Evolutionary conservation across 2,888 invertebrate genomes (phyloP).

Genomic region (Eledona agricola): DNA sequence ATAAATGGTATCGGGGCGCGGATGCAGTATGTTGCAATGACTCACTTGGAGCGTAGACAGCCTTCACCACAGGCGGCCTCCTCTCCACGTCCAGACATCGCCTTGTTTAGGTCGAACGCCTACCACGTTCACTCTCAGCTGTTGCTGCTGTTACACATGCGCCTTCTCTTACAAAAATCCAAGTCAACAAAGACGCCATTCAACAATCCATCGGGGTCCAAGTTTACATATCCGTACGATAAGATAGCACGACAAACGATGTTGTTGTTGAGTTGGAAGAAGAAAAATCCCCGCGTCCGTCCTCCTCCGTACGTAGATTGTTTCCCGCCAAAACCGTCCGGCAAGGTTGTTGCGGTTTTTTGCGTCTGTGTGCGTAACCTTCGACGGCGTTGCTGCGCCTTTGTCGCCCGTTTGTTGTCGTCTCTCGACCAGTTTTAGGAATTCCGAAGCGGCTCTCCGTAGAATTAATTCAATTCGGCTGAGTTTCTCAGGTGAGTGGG

Average conservation of each 20-base stretch:
- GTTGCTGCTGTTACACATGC: conserved; percentile 30
- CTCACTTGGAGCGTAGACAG: conserved; percentile 42
- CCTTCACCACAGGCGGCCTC: conserved; percentile 47
- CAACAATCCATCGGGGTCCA: too few relatives aligned
- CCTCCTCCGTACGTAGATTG: too few relatives aligned
- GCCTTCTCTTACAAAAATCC: too few relatives aligned
- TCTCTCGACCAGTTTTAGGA: too few relatives aligned
- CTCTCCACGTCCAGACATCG: conserved; percentile 45
- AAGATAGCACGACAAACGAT: too few relatives aligned
- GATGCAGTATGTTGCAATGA: conserved; percentile 30
- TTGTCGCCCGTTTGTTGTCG: too few relatives aligned
- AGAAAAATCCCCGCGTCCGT: too few relatives aligned
- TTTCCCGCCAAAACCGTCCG: conserved; percentile 33
- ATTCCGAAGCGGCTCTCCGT: too few relatives aligned
- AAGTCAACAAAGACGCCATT: too few relatives aligned
- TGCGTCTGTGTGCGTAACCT: conserved; percentile 22
- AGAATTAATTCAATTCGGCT: too few relatives aligned
- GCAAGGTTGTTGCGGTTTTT: conserved; percentile 30
- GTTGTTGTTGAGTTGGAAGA: too few relatives aligned
- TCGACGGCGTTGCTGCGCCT: conserved; percentile 11
- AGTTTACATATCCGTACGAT: too few relatives aligned
- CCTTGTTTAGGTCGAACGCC: conserved; percentile 47
- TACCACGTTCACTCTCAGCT: conserved; percentile 41
- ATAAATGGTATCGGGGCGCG: conserved; percentile 28
- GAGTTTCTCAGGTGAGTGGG: conserved; percentile 44